Conservation (phyloP, 2,888 invertebrate genomes). For the Papilio protenor region DNA sequence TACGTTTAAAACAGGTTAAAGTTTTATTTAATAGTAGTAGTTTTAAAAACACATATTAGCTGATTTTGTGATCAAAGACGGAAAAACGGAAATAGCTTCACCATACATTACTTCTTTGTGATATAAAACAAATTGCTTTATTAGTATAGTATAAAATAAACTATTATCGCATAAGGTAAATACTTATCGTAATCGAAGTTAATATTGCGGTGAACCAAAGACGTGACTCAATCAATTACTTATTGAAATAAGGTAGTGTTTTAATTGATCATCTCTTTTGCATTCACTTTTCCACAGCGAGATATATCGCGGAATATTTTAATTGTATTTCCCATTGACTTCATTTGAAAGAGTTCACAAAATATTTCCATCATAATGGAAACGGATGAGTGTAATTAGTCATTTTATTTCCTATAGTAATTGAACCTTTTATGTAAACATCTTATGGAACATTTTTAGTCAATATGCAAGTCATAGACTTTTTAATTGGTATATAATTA, state of each 20-base stretch:
- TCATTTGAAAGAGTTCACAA: slow-evolving; percentile 43
- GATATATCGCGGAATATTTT: slow-evolving; percentile 23
- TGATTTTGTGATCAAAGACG: no score
- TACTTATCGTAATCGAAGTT: background rate
- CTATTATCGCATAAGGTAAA: background rate
- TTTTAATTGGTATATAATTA: slow-evolving; percentile 25
- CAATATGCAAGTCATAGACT: slow-evolving; percentile 27
- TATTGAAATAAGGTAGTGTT: slow-evolving; percentile 24
- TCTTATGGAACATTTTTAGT: slow-evolving; percentile 28
- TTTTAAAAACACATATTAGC: no score
- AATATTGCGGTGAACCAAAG: background rate
- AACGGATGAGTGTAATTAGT: slow-evolving; percentile 46
- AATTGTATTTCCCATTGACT: slow-evolving; percentile 46
- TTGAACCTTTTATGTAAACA: slow-evolving; percentile 14
- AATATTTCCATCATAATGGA: slow-evolving; percentile 48
- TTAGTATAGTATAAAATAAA: background rate
- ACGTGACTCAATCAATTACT: slow-evolving; percentile 29
- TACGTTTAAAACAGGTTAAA: no score
- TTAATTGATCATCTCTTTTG: slow-evolving; percentile 25
- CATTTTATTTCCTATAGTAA: slow-evolving; percentile 32
- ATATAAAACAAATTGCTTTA: background rate
- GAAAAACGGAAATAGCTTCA: no score
- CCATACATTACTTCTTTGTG: no score
- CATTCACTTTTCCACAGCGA: slow-evolving; percentile 40
- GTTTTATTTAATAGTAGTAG: no score